Base-by-base conservation (phyloP, 2,888 invertebrate genomes). In the Theodoxus fluviatilis region DNA sequence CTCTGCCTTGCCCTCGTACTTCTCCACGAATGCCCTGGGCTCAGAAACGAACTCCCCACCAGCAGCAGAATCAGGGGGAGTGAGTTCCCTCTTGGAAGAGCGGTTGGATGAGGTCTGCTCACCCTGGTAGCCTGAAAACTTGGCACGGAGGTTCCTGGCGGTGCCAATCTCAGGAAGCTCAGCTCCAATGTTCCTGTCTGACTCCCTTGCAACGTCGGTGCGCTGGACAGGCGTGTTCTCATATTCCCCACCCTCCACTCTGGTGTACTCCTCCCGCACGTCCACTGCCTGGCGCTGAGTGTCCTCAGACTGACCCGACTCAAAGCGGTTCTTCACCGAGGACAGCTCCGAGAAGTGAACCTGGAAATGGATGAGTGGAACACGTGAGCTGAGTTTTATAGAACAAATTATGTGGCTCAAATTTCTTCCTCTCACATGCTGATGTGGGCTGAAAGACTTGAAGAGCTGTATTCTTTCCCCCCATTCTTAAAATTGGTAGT, bases 51-150 rank as follows among this genome's bases (percentile, higher is more conserved):
- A 82, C 68, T 82, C 82, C 0, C 74, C 79, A 28, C 75, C 69
- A 7, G 68, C 67, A 4, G 55, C 63, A n/a, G 57, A 70, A 59
- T 71, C 67, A 9, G 79, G 80, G 12, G 81, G 80, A 0, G 81
- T 80, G 3, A 74, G 65, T 49, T 74, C 73, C 55, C 76, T 70
- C 67, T 74, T 74, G 43, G 72, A n/a, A 7, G 71, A 65, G 25
- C 68, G 40, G 3, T 67, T 66, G n/a, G 64, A 35, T 33, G 68
- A 70, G 33, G 40, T 33, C 15, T 63, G 71, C 35, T 77, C 75
- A 18, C 70, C 72, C 72, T 92, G 91, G 90, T 95, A 91, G 69
- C 93, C 93, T 87, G 96, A 96, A 87, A 96, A 97, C 83, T 92
- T 91, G 85, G 93, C 93, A 71, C 94, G 91, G 77, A 96, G 91